Percentiles rank a stretch among this genome's conserved stretches.
Evolutionary conservation across 2,797 vertebrate genomes (phyloP).

Genomic region (Furcifer pardalis): DNA sequence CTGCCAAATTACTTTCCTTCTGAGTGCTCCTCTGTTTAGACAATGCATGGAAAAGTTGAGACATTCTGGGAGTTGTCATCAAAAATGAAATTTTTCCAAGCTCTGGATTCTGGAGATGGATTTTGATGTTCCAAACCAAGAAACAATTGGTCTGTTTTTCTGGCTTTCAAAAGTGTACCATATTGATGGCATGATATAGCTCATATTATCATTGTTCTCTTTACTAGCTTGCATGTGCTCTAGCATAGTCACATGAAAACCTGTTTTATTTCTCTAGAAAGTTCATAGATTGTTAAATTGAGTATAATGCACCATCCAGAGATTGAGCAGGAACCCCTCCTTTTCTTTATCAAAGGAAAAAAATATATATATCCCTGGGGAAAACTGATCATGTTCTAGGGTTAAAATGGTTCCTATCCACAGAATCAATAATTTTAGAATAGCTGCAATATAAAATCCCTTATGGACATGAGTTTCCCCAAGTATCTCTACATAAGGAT

Average conservation of each 20-base stretch:
- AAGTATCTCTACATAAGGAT: not conserved
- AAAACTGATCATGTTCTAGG: not conserved
- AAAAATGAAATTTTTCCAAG: no score
- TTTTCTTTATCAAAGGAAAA: not conserved
- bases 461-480: not conserved
- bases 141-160: not conserved
- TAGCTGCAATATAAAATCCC: not conserved
- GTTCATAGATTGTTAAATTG: conserved; percentile 31
- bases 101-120: not conserved
- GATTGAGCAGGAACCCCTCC: not conserved
- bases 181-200: not conserved
- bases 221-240: conserved; percentile 13
- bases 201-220: not conserved
- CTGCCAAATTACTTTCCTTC: not conserved
- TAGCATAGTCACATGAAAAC: conserved; percentile 26
- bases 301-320: not conserved
- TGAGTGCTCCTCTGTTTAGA: not conserved
- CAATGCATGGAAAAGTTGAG: no score
- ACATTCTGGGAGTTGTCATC: no score
- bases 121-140: not conserved
- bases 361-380: conserved; percentile 1
- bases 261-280: conserved; percentile 34
- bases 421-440: not conserved
- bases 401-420: not conserved
- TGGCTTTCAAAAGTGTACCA: conserved; percentile 1